Percentiles rank a stretch among this genome's conserved stretches.
phyloP scores from a whole-genome alignment of 2,888 invertebrate genomes.

The Zhuqinia jingwanae region DNA sequence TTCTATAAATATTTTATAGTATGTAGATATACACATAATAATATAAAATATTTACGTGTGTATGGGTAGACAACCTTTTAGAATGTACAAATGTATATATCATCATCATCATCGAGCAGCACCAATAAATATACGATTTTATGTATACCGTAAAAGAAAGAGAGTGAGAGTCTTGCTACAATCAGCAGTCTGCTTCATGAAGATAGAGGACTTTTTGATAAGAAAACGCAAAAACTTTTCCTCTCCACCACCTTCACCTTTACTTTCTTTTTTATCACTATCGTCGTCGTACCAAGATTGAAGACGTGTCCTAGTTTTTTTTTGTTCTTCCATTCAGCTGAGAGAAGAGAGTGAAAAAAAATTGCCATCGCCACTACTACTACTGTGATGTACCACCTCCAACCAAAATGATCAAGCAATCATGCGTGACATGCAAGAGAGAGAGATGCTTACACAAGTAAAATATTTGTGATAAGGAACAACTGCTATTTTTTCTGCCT shows the following conservation, averaged over 20 bases:
- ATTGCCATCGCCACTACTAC: constrained; percentile 49
- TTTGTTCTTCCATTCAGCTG: constrained; percentile 18
- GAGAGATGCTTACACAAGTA: constrained; percentile 57
- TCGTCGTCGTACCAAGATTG: constrained; percentile 48
- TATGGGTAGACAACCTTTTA: too few species aligned
- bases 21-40: too few species aligned
- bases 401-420: constrained; percentile 58
- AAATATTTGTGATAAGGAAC: constrained; percentile 60
- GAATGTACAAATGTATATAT: background rate
- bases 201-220: constrained; percentile 61
- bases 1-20: background rate
- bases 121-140: background rate
- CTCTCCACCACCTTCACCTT: constrained; percentile 64
- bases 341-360: background rate
- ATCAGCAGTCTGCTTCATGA: constrained; percentile 54
- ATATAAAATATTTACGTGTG: too few species aligned
- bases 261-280: constrained; percentile 69
- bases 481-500: constrained; percentile 29
- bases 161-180: constrained; percentile 10
- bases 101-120: too few species aligned
- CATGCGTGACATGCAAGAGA: constrained; percentile 62
- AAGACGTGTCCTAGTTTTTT: constrained; percentile 70
- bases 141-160: background rate
- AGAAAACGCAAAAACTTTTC: constrained; percentile 50
- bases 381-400: background rate